Base-by-base conservation (phyloP, 2,113 vertebrate genomes). In the Nothoprocta perdicaria region DNA sequence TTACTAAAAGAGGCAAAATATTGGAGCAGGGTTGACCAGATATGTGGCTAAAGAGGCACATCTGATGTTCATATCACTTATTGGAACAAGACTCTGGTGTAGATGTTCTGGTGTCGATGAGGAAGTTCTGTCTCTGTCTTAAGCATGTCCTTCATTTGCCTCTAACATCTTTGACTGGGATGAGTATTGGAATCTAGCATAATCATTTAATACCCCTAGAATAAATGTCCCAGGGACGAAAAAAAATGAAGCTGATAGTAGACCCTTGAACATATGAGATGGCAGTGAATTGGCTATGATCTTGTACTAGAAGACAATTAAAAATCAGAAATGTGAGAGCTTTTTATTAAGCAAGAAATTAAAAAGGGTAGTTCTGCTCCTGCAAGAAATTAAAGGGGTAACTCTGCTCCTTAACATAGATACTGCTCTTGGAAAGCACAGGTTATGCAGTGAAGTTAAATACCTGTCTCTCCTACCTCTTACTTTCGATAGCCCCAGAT, bases 71-170 rank as follows among this genome's bases (percentile, higher is more conserved):
- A 10, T 58, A 29, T 19, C 63, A 5, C 38, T 53, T 16, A 7
- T 31, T 46, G 8, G 46, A 26, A 6, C 18, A 33, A 41, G 17
- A 9, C 4, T 48, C 0, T 26, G 6, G 24, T 41, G 24, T 71
- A 48, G 29, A 13, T 12, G 23, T 1, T 17, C 52, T 43, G 50
- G 43, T 21, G 35, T 38, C 7, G 35, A 38, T 38, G 13, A 55
- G 24, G 26, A 55, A 6, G 15, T 55, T 60, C 14, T 67, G 10
- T 78, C 8, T 74, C 33, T 52, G 6, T 52, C 38, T 4, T 23
- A 40, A 18, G 5, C 0, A 1, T 38, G 40, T 31, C 7, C 35
- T 27, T 65, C 12, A n/a, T 66, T n/a, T 41, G 6, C 18, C 31
- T 81, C 14, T 80, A 6, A 27, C 1, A 1, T 27, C 33, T 55